phyloP scores from a whole-genome alignment of 1,140 invertebrate species.

The Sarcophaga peregrina region DNA sequence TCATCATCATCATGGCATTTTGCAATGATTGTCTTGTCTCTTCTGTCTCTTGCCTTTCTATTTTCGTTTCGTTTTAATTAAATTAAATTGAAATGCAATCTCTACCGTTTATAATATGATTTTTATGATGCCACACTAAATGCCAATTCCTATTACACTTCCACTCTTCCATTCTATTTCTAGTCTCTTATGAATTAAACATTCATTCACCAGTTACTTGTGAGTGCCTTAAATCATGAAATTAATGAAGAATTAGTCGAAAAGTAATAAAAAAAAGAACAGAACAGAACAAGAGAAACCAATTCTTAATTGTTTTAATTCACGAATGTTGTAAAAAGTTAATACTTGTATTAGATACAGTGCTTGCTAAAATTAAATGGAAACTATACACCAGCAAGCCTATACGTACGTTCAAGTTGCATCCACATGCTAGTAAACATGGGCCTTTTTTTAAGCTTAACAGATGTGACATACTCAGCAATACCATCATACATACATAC shows the following conservation, averaged over 20 bases:
- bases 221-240: neutral
- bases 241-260: neutral
- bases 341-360: slow-evolving; percentile 14
- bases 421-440: too few species aligned
- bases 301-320: slow-evolving; percentile 15
- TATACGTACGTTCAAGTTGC: too few species aligned
- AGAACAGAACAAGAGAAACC: too few species aligned
- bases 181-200: too few species aligned
- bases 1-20: neutral
- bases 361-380: neutral
- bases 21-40: neutral
- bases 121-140: slow-evolving; percentile 10
- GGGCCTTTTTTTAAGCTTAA: too few species aligned
- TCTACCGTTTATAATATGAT: slow-evolving; percentile 18
- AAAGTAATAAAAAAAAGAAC: neutral
- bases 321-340: neutral
- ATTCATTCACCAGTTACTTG: neutral
- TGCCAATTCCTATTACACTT: neutral
- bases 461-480: too few species aligned
- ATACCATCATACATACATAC: too few species aligned
- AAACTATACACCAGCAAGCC: too few species aligned
- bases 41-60: neutral
- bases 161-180: neutral
- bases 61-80: neutral
- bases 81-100: slow-evolving; percentile 33